Base-by-base conservation (phyloP, 2,113 vertebrate genomes). In the Protobothrops mucrosquamatus region DNA sequence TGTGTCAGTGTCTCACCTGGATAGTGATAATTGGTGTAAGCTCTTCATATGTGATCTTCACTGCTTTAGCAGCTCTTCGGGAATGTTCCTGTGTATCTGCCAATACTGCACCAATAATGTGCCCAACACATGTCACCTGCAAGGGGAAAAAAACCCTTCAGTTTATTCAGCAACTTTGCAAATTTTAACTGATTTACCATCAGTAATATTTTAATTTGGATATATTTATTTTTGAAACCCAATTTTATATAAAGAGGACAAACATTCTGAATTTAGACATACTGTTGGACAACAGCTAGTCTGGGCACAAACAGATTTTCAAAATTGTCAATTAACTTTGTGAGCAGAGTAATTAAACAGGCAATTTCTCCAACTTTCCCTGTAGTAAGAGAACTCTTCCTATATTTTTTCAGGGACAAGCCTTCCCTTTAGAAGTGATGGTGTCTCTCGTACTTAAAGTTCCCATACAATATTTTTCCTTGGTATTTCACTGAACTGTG, bases 51-150 rank as follows among this genome's bases (percentile, higher is more conserved):
- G 97, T 95, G 91, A 99, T 95, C 96, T 96, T 99, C 69, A 99
- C 98, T 3, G 96, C 97, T 93, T 97, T 99, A 86, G 98, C 98
- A 0, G 99, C 99, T 96, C 98, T 98, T 94, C 98, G 98, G 39
- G 99, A 98, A 11, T 99, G 98, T 61, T 98, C 97, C 93, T 98
- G 98, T 4, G 98, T 99, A 93, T 99, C 98, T 1, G 99, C 98
- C 15, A 99, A 97, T 93, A 99, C 97, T 0, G 98, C 99, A 1
- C 98, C 99, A 0, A 99, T 98, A 95, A 99, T 97, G 39, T 99
- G 99, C 87, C 99, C 99, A 85, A 99, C 96, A 90, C 99, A 99
- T 46, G 99, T 99, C 87, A 99, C 99, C 99, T 99, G 92, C 24
- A 52, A 92, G 74, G 56, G 92, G 59, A 18, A 92, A 94, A 89